These are phyloP conservation scores for Achroia grisella DNA, from an alignment of 1,140 invertebrate species.

Conservation along the genomic window DNA sequence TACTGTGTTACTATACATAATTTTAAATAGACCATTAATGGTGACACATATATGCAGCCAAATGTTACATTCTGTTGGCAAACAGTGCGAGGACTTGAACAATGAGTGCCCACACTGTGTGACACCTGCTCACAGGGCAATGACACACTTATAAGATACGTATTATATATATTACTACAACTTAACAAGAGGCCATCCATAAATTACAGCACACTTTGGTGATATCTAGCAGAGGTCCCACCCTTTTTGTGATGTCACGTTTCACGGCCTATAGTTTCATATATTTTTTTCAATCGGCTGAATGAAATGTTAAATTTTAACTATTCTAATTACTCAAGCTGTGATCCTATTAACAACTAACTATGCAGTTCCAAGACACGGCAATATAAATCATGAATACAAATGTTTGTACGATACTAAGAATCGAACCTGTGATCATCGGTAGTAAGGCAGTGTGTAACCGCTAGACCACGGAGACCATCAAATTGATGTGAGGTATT, in stretches of 20 bases:
- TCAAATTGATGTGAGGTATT: too few relatives aligned
- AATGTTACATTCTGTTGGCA: conserved; percentile 40
- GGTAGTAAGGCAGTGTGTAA: too few relatives aligned
- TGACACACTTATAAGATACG: conserved; percentile 32
- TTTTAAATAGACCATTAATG: conserved; percentile 35
- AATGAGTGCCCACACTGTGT: conserved; percentile 28
- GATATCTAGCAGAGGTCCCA: background rate
- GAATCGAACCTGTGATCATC: too few relatives aligned
- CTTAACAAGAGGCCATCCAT: background rate
- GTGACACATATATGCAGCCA: conserved; percentile 38
- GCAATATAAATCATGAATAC: too few relatives aligned
- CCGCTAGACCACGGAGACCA: too few relatives aligned
- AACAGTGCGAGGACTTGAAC: conserved; percentile 19
- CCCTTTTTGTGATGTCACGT: background rate
- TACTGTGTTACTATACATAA: conserved; percentile 5
- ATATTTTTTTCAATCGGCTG: background rate
- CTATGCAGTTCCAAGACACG: too few relatives aligned
- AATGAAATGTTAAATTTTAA: background rate
- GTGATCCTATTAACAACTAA: conserved; percentile 5
- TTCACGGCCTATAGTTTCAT: background rate
- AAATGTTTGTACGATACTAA: too few relatives aligned
- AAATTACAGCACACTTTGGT: background rate
- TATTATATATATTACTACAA: conserved; percentile 10
- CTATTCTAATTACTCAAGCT: background rate
- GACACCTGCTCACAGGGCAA: conserved; percentile 22